phyloP scores from a whole-genome alignment of 2,888 invertebrate genomes.

The Boloria euphrosyne region DNA sequence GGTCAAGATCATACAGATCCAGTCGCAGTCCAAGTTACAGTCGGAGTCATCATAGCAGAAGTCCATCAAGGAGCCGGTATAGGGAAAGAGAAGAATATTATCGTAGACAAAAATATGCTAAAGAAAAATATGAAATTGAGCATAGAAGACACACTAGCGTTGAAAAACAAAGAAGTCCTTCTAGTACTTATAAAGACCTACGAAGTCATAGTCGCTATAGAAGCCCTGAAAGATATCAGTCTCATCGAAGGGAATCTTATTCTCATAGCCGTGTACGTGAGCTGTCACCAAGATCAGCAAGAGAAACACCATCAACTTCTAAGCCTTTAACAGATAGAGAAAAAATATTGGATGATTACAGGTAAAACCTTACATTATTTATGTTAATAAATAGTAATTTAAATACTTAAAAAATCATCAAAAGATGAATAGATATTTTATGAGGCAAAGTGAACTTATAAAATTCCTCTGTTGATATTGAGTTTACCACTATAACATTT shows the following conservation, averaged over 20 bases:
- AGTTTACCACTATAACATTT: too few relatives aligned
- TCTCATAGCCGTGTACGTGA: slow-evolving; percentile 37
- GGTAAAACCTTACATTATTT: slow-evolving; percentile 48
- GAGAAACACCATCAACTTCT: slow-evolving; percentile 43
- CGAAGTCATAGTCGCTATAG: slow-evolving; percentile 53
- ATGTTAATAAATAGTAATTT: not conserved
- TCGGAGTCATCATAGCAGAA: slow-evolving; percentile 46
- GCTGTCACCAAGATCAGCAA: slow-evolving; percentile 42
- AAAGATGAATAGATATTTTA: too few relatives aligned
- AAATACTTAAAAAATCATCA: not conserved
- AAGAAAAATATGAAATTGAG: slow-evolving; percentile 51
- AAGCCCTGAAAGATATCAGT: slow-evolving; percentile 52
- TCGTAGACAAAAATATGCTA: slow-evolving; percentile 46
- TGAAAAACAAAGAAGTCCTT: slow-evolving; percentile 49
- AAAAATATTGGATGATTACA: slow-evolving; percentile 72
- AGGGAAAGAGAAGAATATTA: slow-evolving; percentile 44
- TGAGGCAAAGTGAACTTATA: too few relatives aligned
- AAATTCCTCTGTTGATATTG: too few relatives aligned
- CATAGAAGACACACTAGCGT: slow-evolving; percentile 52
- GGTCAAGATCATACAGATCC: slow-evolving; percentile 42
- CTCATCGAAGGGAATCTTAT: slow-evolving; percentile 29
- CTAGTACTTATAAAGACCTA: slow-evolving; percentile 46
- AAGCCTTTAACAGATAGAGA: slow-evolving; percentile 69
- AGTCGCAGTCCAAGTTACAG: slow-evolving; percentile 55
- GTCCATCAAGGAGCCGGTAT: slow-evolving; percentile 52